phyloP scores from a whole-genome alignment of 53 echinoderm and acorn worm genomes.

The Holothuria scabra region DNA sequence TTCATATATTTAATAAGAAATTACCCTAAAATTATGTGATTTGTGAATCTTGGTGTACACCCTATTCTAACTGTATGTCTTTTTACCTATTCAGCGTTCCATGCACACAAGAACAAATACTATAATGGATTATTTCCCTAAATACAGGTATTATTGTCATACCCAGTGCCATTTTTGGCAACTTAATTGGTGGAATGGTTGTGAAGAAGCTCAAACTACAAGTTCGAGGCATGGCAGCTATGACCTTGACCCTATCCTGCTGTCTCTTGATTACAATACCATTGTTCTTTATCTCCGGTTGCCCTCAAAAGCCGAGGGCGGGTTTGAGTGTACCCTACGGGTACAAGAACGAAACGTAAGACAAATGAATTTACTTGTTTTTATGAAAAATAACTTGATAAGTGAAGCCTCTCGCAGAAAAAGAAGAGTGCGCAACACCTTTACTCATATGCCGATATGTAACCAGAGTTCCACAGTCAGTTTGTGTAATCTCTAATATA shows the following conservation, averaged over 20 bases:
- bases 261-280: background rate
- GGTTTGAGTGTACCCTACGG: conserved; percentile 18
- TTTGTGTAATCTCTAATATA: no score
- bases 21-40: no score
- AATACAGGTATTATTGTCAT: conserved; percentile 51
- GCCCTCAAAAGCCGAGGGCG: conserved; percentile 31
- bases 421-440: no score
- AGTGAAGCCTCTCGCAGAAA: no score
- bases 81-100: no score
- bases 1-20: no score
- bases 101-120: no score
- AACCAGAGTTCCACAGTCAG: no score
- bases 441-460: no score
- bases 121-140: background rate
- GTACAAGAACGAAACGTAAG: conserved; percentile 2
- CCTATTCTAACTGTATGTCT: no score
- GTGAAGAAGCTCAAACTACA: conserved; percentile 59
- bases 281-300: conserved; percentile 44
- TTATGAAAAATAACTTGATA: background rate
- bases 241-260: background rate
- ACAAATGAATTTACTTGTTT: background rate
- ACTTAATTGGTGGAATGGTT: conserved; percentile 41
- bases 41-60: no score
- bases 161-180: conserved; percentile 54
- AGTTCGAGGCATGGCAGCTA: conserved; percentile 41